A percentile compares a stretch with the other conserved stretches of the same genome.
These are phyloP conservation scores for Colostygia pectinataria DNA, from an alignment of 2,888 invertebrate species.

Conservation along the genomic window DNA sequence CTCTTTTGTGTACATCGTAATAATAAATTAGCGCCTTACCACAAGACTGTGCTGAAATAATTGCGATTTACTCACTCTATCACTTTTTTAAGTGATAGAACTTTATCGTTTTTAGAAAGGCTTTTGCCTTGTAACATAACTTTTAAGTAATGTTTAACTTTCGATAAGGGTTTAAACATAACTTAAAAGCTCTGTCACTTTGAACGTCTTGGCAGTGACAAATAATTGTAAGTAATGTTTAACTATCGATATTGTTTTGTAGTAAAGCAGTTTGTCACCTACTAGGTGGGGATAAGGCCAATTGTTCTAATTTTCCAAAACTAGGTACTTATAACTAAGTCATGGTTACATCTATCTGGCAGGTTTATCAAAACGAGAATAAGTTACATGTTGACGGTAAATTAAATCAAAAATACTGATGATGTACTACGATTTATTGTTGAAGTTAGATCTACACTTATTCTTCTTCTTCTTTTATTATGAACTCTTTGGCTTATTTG, in stretches of 20 bases:
- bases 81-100: no score
- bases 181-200: not conserved
- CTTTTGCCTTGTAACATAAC: no score
- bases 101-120: no score
- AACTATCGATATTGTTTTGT: not conserved
- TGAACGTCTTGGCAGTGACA: not conserved
- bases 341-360: constrained; percentile 33
- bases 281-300: constrained; percentile 24
- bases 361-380: constrained; percentile 29
- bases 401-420: constrained; percentile 32
- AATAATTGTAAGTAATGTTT: not conserved
- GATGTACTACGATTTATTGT: constrained; percentile 12
- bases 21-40: constrained; percentile 10
- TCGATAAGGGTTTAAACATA: no score
- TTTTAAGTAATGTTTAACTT: no score
- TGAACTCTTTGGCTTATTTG: no score
- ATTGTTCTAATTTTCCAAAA: constrained; percentile 7
- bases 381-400: constrained; percentile 30
- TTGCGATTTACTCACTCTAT: not conserved
- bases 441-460: constrained; percentile 14
- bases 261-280: constrained; percentile 16
- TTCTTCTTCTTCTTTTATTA: no score
- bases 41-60: not conserved
- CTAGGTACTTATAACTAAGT: constrained; percentile 21
- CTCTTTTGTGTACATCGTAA: constrained; percentile 67